Percentiles rank a stretch among this genome's conserved stretches.
Conservation (phyloP, 2,113 vertebrate genomes). For the Climacteris rufus region DNA sequence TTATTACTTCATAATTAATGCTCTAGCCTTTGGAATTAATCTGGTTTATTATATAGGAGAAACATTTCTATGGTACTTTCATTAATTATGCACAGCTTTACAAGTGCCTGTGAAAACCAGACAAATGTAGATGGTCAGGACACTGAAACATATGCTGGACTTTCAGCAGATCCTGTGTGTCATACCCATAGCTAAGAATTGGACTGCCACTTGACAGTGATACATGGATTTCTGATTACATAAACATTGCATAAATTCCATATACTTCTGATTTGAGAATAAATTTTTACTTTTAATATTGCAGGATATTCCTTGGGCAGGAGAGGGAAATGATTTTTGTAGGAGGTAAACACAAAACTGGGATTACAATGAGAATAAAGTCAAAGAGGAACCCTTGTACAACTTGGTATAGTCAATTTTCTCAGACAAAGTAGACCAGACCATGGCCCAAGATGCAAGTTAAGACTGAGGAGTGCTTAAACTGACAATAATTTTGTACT, state of each 20-base stretch:
- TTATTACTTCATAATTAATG: background rate
- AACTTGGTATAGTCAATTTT: background rate
- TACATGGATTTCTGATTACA: background rate
- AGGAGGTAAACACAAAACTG: background rate
- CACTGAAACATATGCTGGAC: background rate
- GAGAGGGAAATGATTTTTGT: background rate
- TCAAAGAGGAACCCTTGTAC: background rate
- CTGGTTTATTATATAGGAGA: background rate
- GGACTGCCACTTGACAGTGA: background rate
- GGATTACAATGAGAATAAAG: background rate
- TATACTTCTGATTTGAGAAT: background rate
- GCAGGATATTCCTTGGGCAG: background rate
- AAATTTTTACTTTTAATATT: background rate
- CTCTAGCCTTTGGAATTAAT: background rate
- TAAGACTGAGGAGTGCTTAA: background rate
- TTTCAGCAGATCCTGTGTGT: background rate
- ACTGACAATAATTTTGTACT: background rate
- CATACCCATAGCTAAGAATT: background rate
- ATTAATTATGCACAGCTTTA: background rate
- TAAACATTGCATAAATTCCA: background rate
- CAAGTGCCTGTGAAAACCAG: background rate
- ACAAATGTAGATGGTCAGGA: background rate
- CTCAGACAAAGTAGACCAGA: background rate
- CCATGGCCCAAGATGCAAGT: background rate
- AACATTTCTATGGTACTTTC: background rate